Percentiles rank a stretch among this genome's conserved stretches.
Evolutionary conservation across 2,113 vertebrate species (phyloP).

Genomic region (Panthera leo): DNA sequence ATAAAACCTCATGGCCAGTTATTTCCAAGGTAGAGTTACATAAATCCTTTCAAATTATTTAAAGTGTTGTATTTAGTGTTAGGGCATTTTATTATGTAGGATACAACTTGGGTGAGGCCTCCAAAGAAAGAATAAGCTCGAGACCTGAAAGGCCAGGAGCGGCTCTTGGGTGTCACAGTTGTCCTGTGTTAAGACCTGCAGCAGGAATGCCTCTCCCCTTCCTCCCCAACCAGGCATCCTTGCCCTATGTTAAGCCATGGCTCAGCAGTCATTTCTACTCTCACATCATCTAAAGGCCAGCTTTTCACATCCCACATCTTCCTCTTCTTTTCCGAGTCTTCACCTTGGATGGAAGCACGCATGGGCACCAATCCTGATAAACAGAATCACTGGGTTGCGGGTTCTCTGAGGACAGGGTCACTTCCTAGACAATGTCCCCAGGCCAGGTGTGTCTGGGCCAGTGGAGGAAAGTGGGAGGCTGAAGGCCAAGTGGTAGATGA

Average conservation of each 20-base stretch:
- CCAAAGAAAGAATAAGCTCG: background rate
- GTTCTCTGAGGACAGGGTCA: background rate
- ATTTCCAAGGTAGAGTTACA: constrained; percentile 36
- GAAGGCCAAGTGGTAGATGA: background rate
- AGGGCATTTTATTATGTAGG: background rate
- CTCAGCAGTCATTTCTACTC: background rate
- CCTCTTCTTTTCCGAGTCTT: background rate
- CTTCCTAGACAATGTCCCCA: background rate
- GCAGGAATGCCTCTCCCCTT: background rate
- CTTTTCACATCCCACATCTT: background rate
- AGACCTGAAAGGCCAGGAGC: background rate
- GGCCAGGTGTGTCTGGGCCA: background rate
- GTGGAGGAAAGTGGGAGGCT: background rate
- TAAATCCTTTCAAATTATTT: constrained; percentile 39
- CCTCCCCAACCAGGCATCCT: background rate
- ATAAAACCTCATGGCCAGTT: background rate
- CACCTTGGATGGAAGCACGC: background rate
- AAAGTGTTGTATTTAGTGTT: background rate
- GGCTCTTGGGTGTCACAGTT: background rate
- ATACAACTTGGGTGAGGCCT: background rate
- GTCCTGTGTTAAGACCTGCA: background rate
- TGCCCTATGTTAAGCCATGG: background rate
- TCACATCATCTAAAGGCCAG: background rate
- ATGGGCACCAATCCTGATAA: background rate
- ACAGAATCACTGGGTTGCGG: background rate